phyloP scores from a whole-genome alignment of 2,797 vertebrate genomes.

The Pseudomugil tenellus region DNA sequence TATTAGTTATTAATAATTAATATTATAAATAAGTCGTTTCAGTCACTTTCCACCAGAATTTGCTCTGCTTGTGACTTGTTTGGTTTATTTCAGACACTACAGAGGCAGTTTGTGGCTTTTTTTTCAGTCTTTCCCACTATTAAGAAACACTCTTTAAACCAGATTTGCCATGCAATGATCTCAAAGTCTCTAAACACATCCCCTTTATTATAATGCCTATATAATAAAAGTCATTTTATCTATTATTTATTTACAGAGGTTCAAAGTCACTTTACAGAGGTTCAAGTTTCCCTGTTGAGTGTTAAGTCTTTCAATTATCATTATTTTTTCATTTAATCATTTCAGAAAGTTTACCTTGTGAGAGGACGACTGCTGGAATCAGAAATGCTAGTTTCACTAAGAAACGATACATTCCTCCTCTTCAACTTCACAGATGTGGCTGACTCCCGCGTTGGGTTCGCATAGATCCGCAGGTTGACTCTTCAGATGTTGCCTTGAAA shows the following conservation, averaged over 20 bases:
- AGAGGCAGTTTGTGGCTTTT: conserved; percentile 25
- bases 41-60: rapidly evolving
- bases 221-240: neutral
- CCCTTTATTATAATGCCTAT: neutral
- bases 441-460: conserved; percentile 77
- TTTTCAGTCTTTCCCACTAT: conserved; percentile 47
- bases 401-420: conserved; percentile 88
- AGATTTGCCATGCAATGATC: neutral
- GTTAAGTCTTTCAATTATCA: neutral
- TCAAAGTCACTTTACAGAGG: neutral
- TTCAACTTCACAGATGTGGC: conserved; percentile 80
- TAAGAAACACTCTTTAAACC: neutral
- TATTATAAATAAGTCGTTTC: neutral
- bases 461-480: conserved; percentile 80
- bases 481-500: conserved; percentile 61
- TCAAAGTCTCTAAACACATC: neutral
- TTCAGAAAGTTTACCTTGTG: conserved; percentile 74
- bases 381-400: conserved; percentile 83
- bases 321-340: neutral
- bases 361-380: conserved; percentile 77
- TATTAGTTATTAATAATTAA: neutral
- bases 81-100: conserved; percentile 13
- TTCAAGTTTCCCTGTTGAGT: neutral
- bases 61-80: neutral
- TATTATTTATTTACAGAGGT: neutral